Evolutionary conservation across 2,113 vertebrate species (phyloP).

Genomic region (Stegostoma tigrinum): DNA sequence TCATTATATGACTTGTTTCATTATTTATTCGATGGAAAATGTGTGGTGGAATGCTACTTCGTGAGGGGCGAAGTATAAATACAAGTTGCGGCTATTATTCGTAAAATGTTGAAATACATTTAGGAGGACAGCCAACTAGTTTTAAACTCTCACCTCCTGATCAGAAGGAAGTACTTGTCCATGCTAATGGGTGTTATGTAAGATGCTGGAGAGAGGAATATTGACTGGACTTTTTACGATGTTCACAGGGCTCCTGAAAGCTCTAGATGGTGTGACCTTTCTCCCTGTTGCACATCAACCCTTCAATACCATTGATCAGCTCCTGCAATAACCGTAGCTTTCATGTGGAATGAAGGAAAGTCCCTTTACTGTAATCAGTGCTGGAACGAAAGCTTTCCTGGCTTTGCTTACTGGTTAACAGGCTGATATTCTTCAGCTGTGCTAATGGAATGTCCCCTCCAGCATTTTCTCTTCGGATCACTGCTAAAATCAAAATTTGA

Average conservation of each 20-base stretch:
- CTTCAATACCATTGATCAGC: not conserved
- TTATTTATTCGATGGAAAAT: not conserved
- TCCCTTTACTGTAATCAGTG: not conserved
- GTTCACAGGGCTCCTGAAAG: not conserved
- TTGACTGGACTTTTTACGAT: not conserved
- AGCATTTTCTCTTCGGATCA: not conserved
- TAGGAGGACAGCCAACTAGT: not conserved
- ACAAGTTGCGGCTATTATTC: not conserved
- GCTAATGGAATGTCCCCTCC: not conserved
- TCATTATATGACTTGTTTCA: not conserved
- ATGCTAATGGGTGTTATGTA: not conserved
- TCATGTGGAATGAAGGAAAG: not conserved
- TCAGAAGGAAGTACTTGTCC: not conserved
- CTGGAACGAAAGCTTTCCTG: not conserved
- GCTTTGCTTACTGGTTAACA: not conserved
- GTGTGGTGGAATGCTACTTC: not conserved
- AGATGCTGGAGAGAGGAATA: not conserved
- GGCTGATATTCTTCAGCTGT: not conserved
- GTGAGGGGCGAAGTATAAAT: not conserved
- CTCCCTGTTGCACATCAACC: not conserved
- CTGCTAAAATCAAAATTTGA: not conserved
- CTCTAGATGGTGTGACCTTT: not conserved
- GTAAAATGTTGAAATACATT: not conserved
- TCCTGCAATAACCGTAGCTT: not conserved
- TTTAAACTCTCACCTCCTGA: not conserved